phyloP scores from a whole-genome alignment of 2,113 vertebrate genomes.

The Callipepla squamata region DNA sequence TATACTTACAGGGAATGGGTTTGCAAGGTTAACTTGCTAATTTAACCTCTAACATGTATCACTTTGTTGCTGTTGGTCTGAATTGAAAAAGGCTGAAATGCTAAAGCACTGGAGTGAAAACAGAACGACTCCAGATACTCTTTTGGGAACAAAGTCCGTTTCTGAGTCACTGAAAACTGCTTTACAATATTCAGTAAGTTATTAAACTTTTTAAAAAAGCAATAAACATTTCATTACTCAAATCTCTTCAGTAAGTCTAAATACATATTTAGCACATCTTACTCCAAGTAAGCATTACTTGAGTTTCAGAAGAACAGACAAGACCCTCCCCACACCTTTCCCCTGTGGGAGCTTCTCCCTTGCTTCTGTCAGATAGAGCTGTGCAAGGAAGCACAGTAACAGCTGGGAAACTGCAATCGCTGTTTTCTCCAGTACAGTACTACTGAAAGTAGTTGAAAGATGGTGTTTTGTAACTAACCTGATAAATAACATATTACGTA shows the following conservation, averaged over 20 bases:
- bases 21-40: background rate
- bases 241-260: background rate
- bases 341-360: background rate
- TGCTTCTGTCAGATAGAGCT: background rate
- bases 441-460: background rate
- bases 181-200: background rate
- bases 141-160: background rate
- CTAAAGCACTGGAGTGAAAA: background rate
- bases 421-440: background rate
- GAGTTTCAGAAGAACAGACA: background rate
- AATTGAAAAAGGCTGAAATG: background rate
- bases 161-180: background rate
- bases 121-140: background rate
- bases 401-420: background rate
- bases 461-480: background rate
- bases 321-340: background rate
- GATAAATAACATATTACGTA: background rate
- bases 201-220: background rate
- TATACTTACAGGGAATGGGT: background rate
- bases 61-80: too few species aligned
- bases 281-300: background rate
- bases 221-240: background rate
- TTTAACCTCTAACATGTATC: background rate
- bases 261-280: background rate
- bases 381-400: background rate